Base-by-base conservation (phyloP, 92 coral and sea anemone genomes). In the Zoanthus gigantus region DNA sequence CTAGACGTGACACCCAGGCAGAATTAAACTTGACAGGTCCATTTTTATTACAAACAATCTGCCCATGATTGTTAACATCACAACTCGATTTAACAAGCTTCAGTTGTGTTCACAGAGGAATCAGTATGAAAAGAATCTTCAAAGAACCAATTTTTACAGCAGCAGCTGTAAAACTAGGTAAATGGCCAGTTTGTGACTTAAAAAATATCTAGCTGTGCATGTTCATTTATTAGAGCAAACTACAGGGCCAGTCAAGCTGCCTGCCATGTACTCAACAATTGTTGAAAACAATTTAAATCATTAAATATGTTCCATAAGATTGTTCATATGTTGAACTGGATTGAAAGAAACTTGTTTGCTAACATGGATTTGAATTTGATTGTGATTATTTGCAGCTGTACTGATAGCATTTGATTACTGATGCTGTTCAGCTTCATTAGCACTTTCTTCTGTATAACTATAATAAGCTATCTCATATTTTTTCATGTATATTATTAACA, bases 151-250 rank as follows among this genome's bases (percentile, higher is more conserved):
- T 83, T 83, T 83, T 83, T 37, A 37, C 87, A 83, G 11, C 87
- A 83, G 87, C 87, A 83, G 87, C 87, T 83, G 78, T 63, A 83
- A 61, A 83, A 83, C 23, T 23, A 23, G 78, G 53, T 68, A 69
- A 69, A 69, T 23, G 74, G 23, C 74, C 14, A 69, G 74, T 69
- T 69, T 67, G 72, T 68, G 73, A 29, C 45, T 68, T 13, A 68
- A 4, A 32, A 29, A 68, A 68, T 68, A 68, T 29, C 72, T 67
- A 23, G 23, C 72, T n/a, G 44, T 23, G 31, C 72, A 67, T 67
- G 72, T 67, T 67, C 72, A 67, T 67, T 68, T 68, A 68, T 68
- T 37, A 37, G 73, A 68, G 73, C 73, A 68, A 32, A 28, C 73
- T 68, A 68, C 73, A 68, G 73, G 5, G 32, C 73, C 73, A 68